These are phyloP conservation scores for Peribatodes rhomboidaria DNA, from an alignment of 2,888 invertebrate species.

Conservation along the genomic window DNA sequence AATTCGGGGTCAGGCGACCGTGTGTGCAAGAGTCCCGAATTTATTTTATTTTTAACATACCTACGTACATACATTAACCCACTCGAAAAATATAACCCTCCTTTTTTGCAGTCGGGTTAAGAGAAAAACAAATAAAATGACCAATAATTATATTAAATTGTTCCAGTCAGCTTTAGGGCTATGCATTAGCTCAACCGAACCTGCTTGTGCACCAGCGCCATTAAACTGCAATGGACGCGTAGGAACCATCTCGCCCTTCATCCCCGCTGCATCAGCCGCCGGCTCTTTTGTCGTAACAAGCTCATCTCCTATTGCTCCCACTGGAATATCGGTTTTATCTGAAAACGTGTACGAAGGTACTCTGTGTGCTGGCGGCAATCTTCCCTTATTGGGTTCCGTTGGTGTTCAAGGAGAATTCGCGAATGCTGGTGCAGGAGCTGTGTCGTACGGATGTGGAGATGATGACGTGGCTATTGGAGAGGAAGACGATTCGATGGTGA, in stretches of 20 bases:
- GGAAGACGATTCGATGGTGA: slow-evolving; percentile 48
- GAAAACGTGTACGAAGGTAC: slow-evolving; percentile 58
- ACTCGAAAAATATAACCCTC: too few species aligned
- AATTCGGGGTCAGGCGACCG: too few species aligned
- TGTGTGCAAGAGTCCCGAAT: too few species aligned
- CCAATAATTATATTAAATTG: too few species aligned
- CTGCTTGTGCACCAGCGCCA: slow-evolving; percentile 9
- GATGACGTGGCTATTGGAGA: slow-evolving; percentile 43
- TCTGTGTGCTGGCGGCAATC: slow-evolving; percentile 43
- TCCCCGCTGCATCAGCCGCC: slow-evolving; percentile 38
- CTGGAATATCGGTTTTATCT: slow-evolving; percentile 47
- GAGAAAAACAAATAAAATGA: too few species aligned
- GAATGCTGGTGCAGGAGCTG: slow-evolving; percentile 49
- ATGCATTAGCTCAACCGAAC: slow-evolving; percentile 14
- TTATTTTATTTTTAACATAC: too few species aligned
- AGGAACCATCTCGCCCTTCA: slow-evolving; percentile 15
- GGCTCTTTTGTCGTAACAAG: slow-evolving; percentile 54
- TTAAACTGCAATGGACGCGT: slow-evolving; percentile 10
- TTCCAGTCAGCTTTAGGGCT: slow-evolving; percentile 23
- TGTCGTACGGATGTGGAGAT: slow-evolving; percentile 51
- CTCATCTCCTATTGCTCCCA: slow-evolving; percentile 48
- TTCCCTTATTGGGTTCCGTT: slow-evolving; percentile 50
- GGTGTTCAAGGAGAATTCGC: slow-evolving; percentile 46
- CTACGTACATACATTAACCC: too few species aligned
- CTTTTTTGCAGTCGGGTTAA: too few species aligned